These are phyloP conservation scores for Homalodisca vitripennis DNA, from an alignment of 1,140 invertebrate species.

Conservation along the genomic window DNA sequence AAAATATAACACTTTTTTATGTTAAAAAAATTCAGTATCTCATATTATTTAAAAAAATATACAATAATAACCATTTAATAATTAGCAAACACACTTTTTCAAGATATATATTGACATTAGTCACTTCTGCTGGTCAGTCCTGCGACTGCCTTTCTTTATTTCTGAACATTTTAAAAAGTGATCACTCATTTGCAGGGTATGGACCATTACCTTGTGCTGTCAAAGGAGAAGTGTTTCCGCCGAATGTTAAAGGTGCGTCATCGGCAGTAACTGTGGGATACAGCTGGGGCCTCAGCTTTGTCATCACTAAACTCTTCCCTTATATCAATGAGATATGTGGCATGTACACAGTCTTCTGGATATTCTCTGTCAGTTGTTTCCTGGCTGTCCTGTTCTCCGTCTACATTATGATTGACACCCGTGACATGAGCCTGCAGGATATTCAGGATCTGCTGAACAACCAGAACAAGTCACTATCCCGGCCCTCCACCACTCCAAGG, in stretches of 20 bases:
- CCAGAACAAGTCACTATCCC: conserved; percentile 19
- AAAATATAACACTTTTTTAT: no score
- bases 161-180: neutral
- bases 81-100: no score
- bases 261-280: conserved; percentile 70
- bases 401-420: conserved; percentile 75
- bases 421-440: conserved; percentile 72
- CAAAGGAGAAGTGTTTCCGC: conserved; percentile 79
- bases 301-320: conserved; percentile 75
- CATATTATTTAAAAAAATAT: no score
- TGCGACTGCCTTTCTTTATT: no score
- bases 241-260: conserved; percentile 71
- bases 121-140: no score
- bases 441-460: conserved; percentile 66
- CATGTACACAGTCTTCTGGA: conserved; percentile 72
- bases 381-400: conserved; percentile 58
- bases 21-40: no score
- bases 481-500: neutral
- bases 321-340: conserved; percentile 59
- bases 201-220: conserved; percentile 84
- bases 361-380: conserved; percentile 71
- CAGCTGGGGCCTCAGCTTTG: conserved; percentile 77
- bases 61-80: no score
- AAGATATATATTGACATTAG: no score
- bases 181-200: conserved; percentile 54